Evolutionary conservation across 2,888 invertebrate genomes (phyloP).

Genomic region (Drosophila incognita): DNA sequence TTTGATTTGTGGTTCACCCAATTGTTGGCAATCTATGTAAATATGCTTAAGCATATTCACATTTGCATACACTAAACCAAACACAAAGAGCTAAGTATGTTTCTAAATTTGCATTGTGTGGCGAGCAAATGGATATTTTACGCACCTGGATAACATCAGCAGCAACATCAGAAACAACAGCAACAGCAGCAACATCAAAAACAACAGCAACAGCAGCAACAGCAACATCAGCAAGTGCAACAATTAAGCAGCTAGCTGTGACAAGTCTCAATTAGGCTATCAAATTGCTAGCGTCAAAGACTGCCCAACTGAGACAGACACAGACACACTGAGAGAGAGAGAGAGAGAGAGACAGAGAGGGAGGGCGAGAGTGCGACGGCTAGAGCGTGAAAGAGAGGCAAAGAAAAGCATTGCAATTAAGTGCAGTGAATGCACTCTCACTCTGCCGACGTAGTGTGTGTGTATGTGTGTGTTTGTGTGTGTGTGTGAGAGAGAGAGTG

Average conservation of each 20-base stretch:
- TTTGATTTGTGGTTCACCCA: slow-evolving; percentile 34
- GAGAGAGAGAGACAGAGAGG: neutral
- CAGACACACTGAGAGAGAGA: neutral
- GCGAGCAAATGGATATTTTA: slow-evolving; percentile 44
- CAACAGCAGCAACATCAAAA: slow-evolving; percentile 6
- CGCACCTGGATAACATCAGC: slow-evolving; percentile 46
- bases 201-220: neutral
- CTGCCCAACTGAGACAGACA: slow-evolving; percentile 21
- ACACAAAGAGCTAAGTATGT: slow-evolving; percentile 9
- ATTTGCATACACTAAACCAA: slow-evolving; percentile 13
- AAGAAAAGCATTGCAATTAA: slow-evolving; percentile 66
- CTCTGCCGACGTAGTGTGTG: slow-evolving; percentile 12
- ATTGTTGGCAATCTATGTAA: neutral
- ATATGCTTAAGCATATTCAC: slow-evolving; percentile 4
- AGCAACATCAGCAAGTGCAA: slow-evolving; percentile 25
- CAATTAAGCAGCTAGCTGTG: slow-evolving; percentile 67
- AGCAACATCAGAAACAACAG: slow-evolving; percentile 22
- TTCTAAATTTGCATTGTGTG: slow-evolving; percentile 12
- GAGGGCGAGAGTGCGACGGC: neutral
- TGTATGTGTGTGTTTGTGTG: slow-evolving; percentile 2
- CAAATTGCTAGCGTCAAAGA: slow-evolving; percentile 55
- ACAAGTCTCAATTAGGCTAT: slow-evolving; percentile 81
- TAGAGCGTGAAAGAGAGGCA: slow-evolving; percentile 32
- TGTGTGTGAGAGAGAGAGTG: slow-evolving; percentile 1
- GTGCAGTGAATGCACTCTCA: slow-evolving; percentile 64